These are phyloP conservation scores for Phoxinus phoxinus DNA, from an alignment of 2,113 vertebrate genomes.

Conservation along the genomic window DNA sequence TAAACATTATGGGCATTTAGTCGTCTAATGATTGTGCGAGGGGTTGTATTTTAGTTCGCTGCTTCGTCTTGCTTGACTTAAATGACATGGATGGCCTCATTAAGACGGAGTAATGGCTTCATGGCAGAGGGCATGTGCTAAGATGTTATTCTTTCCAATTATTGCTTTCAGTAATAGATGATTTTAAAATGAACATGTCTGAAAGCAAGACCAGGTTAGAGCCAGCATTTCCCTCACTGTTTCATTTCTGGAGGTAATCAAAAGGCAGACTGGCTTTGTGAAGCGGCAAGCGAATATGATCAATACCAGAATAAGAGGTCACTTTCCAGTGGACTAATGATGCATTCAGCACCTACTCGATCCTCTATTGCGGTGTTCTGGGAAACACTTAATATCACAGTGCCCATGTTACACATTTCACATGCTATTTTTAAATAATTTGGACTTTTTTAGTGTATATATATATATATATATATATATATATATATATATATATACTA, in stretches of 20 bases:
- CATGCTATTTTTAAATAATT: background rate
- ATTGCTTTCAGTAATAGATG: slow-evolving; percentile 26
- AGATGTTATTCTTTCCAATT: slow-evolving; percentile 53
- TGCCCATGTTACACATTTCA: background rate
- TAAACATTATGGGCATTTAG: slow-evolving; percentile 60
- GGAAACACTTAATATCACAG: background rate
- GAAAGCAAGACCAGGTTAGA: slow-evolving; percentile 9
- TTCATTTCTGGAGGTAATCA: slow-evolving; percentile 19
- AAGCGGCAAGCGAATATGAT: background rate
- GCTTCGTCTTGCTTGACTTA: slow-evolving; percentile 53
- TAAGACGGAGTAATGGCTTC: slow-evolving; percentile 54
- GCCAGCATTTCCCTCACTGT: background rate
- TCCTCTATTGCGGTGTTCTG: background rate
- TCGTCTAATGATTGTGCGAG: slow-evolving; percentile 50
- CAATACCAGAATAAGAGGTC: slow-evolving; percentile 17
- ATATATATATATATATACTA: no score
- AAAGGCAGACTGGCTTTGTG: slow-evolving; percentile 17
- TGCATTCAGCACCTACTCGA: slow-evolving; percentile 14
- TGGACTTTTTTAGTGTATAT: no score
- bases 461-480: no score
- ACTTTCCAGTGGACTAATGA: slow-evolving; percentile 26
- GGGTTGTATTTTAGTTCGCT: slow-evolving; percentile 48
- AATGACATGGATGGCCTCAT: slow-evolving; percentile 56
- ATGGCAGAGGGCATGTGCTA: slow-evolving; percentile 44
- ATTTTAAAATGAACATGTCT: slow-evolving; percentile 17